Evolutionary conservation across 2,797 vertebrate genomes (phyloP).

Genomic region (Novumbra hubbsi): DNA sequence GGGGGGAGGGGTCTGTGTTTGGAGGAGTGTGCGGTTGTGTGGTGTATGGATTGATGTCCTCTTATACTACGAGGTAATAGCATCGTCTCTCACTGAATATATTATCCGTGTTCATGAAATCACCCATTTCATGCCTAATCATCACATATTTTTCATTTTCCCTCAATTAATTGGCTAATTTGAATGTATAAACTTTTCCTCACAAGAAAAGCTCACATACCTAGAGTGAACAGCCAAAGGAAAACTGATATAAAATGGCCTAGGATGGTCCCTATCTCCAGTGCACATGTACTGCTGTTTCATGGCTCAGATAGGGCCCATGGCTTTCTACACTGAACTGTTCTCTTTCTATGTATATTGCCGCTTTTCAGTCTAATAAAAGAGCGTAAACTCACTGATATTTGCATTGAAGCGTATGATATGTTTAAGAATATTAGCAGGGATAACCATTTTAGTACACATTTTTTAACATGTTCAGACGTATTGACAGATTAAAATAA

Average conservation of each 20-base stretch:
- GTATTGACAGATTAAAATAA: too few relatives aligned
- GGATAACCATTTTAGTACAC: too few relatives aligned
- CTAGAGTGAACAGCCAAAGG: neutral
- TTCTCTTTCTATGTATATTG: too few relatives aligned
- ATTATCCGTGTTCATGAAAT: neutral
- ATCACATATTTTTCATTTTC: neutral
- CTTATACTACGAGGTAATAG: neutral
- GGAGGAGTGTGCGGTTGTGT: neutral
- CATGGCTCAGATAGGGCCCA: neutral
- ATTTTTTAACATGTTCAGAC: too few relatives aligned
- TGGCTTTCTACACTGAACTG: too few relatives aligned
- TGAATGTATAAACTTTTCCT: neutral
- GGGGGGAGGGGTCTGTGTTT: constrained; percentile 5
- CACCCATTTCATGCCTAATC: neutral
- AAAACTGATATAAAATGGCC: neutral
- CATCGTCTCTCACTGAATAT: neutral
- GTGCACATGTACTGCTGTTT: neutral
- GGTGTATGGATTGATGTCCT: neutral
- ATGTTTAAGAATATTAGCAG: too few relatives aligned
- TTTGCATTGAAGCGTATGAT: too few relatives aligned
- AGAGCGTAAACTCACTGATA: too few relatives aligned
- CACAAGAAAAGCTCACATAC: neutral
- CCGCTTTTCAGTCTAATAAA: too few relatives aligned
- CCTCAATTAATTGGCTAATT: neutral
- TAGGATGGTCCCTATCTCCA: neutral